Base-by-base conservation (phyloP, 2,888 invertebrate species). In the Leptinotarsa tumamoca region DNA sequence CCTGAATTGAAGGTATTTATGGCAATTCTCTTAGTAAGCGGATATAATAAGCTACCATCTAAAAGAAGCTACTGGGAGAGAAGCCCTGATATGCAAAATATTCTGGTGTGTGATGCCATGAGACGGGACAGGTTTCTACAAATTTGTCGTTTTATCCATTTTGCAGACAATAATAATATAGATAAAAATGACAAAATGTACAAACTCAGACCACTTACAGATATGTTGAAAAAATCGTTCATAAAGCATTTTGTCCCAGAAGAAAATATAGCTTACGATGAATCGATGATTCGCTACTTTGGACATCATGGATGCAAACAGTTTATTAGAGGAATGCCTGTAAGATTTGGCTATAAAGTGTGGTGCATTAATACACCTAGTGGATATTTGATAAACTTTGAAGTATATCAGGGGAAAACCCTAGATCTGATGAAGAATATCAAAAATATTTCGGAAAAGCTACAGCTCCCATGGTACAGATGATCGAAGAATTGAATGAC, bases 261-360 rank as follows among this genome's bases (percentile, higher is more conserved):
- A 69, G 43, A 80, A n/a, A n/a, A 76, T 51, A 14, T 74, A 7
- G 21, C 33, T n/a, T 70, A 66, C 27, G 70, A 79, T 56, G 76
- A 77, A 71, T 72, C 70, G 15, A 78, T 74, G 75, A 74, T 78
- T 23, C 2, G 21, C 21, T 21, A 21, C 21, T 21, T 21, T 21
- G 21, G 21, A 21, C 21, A 21, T 21, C 21, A 61, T 7, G 79
- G 82, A 27, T 83, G 81, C 51, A 85, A 85, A 66, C 84, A 85
- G 70, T 86, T 83, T 71, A 80, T 86, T 13, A 80, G 81, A 63
- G 83, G 81, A 2, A 86, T 85, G 71, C 84, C 84, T 27, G 74
- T 84, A n/a, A 67, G 83, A 27, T 85, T 85, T 78, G 83, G 83
- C 21, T 84, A 82, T 72, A 85, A 85, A 79, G 79, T 78, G 17